These are phyloP conservation scores for Incurvaria masculella DNA, from an alignment of 2,888 invertebrate species.

Conservation along the genomic window DNA sequence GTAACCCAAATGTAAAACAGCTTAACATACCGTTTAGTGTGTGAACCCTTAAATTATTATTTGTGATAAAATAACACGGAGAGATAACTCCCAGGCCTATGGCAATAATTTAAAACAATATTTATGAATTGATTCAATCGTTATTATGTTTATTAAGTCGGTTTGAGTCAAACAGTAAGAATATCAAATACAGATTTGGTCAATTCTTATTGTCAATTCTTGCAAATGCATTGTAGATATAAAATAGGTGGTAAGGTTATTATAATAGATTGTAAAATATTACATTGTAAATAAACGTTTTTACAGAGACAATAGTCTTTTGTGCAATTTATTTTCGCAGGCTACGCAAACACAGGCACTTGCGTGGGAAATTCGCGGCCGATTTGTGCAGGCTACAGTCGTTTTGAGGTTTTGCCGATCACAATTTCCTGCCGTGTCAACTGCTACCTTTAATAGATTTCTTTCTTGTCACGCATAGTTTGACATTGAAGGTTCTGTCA, in stretches of 20 bases:
- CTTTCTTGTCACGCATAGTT: no score
- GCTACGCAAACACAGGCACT: background rate
- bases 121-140: background rate
- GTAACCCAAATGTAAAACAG: no score
- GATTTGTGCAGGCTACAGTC: background rate
- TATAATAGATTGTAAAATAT: slow-evolving; percentile 47
- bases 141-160: background rate
- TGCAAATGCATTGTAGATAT: no score
- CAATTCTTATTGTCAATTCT: no score
- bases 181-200: no score
- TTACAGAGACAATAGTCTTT: slow-evolving; percentile 22
- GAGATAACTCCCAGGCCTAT: no score
- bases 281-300: slow-evolving; percentile 53
- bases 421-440: background rate
- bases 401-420: background rate
- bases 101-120: no score
- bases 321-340: slow-evolving; percentile 1
- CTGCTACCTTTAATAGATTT: no score
- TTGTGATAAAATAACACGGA: no score
- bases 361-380: background rate
- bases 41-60: no score
- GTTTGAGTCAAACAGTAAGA: background rate
- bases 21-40: no score
- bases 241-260: slow-evolving; percentile 37
- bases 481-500: no score